Evolutionary conservation across 2,113 vertebrate species (phyloP), one percentile per base, ranked within the genome.

Genomic region (Garra rufa): DNA sequence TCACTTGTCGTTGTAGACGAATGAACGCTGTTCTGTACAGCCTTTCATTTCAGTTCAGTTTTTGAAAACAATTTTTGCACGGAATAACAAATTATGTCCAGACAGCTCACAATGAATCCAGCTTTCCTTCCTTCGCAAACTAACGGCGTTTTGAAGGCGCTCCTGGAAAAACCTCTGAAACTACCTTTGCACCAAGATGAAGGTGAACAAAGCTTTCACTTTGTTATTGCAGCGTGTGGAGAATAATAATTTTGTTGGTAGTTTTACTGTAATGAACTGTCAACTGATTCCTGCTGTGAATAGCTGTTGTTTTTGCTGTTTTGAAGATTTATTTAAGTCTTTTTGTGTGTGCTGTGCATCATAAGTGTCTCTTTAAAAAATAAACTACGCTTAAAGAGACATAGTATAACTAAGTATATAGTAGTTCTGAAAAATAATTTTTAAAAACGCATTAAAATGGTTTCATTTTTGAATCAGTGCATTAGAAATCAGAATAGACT

Each of bases 81-180:
- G 79, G 74, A 87, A 74, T 69, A 70, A 81, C 78, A 86, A 81
- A 92, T 15, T 91, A 96, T 97, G 96, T 93, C 96, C 88, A 94
- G 96, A 91, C 94, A 93, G 88, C 94, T 95, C 86, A 92, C 94
- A 85, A 88, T 96, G 91, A 96, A 96, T 81, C 92, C 95, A 88
- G 92, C 93, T 91, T 97, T 96, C 90, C 91, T 97, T 89, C 96
- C 95, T 91, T 94, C 95, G 89, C 95, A 95, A 87, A 95, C 94
- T 83, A 95, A 96, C 87, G 96, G 96, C 85, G 96, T 97, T 87
- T 94, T 97, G 89, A 96, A 96, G 89, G 97, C 96, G 73, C 92
- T 97, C 85, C 94, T 97, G 94, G 96, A 97, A 89, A 96, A 97
- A 88, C 96, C 96, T 28, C 93, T 96, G 90, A 97, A 96, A 90